Conservation (phyloP, 2,888 invertebrate genomes). For the Pristionchus exspectatus region DNA sequence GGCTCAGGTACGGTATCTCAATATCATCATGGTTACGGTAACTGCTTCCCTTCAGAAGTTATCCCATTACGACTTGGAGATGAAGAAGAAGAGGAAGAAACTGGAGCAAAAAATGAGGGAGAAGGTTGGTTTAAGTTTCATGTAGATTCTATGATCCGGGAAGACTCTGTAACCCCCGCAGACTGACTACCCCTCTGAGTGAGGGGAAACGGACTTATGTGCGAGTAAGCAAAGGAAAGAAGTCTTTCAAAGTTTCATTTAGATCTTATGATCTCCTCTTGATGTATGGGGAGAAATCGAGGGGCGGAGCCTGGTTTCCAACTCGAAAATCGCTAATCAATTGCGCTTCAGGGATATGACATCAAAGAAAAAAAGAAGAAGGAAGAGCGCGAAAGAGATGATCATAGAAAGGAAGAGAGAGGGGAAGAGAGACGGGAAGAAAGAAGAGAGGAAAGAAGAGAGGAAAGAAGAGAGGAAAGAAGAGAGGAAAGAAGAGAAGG, state of each 20-base stretch:
- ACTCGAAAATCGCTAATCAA: too few relatives aligned
- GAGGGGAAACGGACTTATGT: too few relatives aligned
- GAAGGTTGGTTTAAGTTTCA: not conserved
- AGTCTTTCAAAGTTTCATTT: too few relatives aligned
- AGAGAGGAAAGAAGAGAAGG: not conserved
- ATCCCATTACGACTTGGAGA: conserved; percentile 2
- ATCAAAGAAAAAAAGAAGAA: too few relatives aligned
- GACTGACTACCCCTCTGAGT: too few relatives aligned
- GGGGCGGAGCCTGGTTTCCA: too few relatives aligned
- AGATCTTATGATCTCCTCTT: too few relatives aligned
- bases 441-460: not conserved
- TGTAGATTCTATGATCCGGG: too few relatives aligned
- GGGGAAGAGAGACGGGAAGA: not conserved
- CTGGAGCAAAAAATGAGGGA: not conserved
- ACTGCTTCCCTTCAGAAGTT: not conserved
- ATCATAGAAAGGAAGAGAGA: not conserved
- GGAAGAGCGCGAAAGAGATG: not conserved
- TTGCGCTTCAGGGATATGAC: too few relatives aligned
- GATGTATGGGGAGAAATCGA: too few relatives aligned
- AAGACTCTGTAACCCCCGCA: too few relatives aligned
- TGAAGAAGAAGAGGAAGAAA: not conserved
- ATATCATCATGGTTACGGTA: not conserved
- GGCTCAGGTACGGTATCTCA: not conserved
- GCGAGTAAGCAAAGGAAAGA: too few relatives aligned
- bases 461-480: not conserved